phyloP scores from a whole-genome alignment of 2,797 vertebrate species.

The Tympanoctomys barrerae region DNA sequence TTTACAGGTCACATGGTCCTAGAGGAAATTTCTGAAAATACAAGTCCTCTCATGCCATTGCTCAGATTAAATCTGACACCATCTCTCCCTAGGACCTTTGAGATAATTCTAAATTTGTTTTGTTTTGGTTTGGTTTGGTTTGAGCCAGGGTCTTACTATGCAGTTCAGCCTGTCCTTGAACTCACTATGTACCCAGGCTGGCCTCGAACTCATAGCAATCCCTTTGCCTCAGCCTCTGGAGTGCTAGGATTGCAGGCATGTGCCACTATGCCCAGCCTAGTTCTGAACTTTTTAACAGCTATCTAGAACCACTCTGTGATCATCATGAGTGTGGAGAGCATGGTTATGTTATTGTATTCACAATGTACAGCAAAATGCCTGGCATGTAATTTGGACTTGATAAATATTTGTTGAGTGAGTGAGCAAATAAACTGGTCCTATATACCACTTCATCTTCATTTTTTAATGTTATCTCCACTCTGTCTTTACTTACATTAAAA shows the following conservation, averaged over 20 bases:
- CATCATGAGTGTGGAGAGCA: background rate
- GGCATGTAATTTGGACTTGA: background rate
- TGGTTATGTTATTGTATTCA: background rate
- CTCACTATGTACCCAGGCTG: too few relatives aligned
- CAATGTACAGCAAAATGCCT: background rate
- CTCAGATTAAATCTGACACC: background rate
- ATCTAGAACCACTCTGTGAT: background rate
- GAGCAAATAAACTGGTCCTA: background rate
- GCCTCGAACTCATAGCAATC: too few relatives aligned
- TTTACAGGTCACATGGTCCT: background rate
- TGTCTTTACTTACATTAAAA: background rate
- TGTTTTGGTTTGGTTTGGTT: too few relatives aligned
- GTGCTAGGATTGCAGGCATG: too few relatives aligned
- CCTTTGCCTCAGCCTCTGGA: too few relatives aligned
- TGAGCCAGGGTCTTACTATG: too few relatives aligned
- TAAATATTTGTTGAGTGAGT: background rate
- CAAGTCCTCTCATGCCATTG: background rate
- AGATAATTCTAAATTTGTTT: background rate
- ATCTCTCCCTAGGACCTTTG: background rate
- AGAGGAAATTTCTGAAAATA: background rate
- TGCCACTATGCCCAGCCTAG: background rate
- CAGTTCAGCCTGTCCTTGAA: too few relatives aligned
- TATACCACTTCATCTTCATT: background rate
- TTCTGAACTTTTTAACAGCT: background rate
- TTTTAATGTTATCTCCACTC: background rate